Conservation (phyloP, 2,113 vertebrate species). For the Tympanuchus pallidicinctus region DNA sequence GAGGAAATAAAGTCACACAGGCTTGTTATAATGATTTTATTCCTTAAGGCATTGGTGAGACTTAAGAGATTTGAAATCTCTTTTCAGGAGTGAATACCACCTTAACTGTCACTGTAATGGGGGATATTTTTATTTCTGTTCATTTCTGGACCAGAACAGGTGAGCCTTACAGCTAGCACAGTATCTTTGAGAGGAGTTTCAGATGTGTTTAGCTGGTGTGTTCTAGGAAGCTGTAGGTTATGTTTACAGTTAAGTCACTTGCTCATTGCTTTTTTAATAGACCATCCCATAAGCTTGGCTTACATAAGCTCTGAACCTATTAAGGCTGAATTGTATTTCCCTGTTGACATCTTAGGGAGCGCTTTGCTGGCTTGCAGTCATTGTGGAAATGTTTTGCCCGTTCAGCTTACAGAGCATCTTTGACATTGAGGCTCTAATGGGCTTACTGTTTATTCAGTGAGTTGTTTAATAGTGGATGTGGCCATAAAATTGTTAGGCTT, state of each 20-base stretch:
- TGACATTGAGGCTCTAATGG: constrained; percentile 54
- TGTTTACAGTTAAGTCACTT: constrained; percentile 43
- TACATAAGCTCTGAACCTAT: constrained; percentile 58
- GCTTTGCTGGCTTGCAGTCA: constrained; percentile 55
- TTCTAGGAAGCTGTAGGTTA: constrained; percentile 26
- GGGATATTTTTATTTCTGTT: neutral
- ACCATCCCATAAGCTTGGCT: constrained; percentile 22
- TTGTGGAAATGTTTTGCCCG: neutral
- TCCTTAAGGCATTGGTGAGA: neutral
- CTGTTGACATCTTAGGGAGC: constrained; percentile 55
- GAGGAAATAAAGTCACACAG: neutral
- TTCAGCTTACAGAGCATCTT: constrained; percentile 54
- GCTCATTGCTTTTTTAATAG: constrained; percentile 28
- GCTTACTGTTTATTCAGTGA: constrained; percentile 31
- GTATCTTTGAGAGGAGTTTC: neutral
- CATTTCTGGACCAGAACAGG: neutral
- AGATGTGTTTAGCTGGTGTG: neutral
- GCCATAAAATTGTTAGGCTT: neutral
- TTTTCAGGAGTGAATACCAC: neutral
- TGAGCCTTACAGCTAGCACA: neutral
- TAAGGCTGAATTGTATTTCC: constrained; percentile 65
- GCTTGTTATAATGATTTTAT: neutral
- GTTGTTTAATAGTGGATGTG: constrained; percentile 50
- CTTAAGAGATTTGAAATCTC: neutral
- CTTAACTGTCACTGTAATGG: accelerated